Evolutionary conservation across 2,797 vertebrate species (phyloP).

Genomic region (Lacerta viridis): DNA sequence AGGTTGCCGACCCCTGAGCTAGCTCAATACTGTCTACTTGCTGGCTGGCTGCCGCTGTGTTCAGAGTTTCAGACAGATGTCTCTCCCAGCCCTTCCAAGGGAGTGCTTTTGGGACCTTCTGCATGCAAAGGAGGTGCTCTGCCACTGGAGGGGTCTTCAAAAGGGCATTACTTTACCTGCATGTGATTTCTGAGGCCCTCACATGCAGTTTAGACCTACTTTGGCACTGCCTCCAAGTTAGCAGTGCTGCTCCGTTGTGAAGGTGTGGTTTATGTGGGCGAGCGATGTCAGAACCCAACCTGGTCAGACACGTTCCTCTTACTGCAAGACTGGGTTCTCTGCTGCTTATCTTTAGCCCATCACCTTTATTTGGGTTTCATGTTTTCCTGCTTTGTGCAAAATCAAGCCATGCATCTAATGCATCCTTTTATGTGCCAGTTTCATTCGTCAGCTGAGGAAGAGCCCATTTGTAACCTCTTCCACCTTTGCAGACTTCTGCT

Average conservation of each 20-base stretch:
- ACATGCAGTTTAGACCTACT: neutral
- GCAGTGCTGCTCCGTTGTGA: neutral
- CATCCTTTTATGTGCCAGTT: neutral
- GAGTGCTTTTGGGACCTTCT: too few species aligned
- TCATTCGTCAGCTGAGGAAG: neutral
- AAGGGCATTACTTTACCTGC: neutral
- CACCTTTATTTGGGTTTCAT: neutral
- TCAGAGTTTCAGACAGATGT: neutral
- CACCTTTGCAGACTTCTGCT: constrained; percentile 22
- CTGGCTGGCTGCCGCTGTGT: too few species aligned
- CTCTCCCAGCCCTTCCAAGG: too few species aligned
- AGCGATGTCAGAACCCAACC: neutral
- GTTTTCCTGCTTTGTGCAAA: neutral
- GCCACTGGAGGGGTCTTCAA: neutral
- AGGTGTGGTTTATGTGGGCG: neutral
- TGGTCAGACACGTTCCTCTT: constrained; percentile 7
- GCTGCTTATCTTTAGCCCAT: constrained; percentile 20
- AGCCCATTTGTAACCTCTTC: neutral
- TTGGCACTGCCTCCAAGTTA: neutral
- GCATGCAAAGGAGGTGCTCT: too few species aligned
- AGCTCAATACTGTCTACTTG: too few species aligned
- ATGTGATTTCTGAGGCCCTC: neutral
- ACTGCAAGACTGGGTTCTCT: constrained; percentile 54
- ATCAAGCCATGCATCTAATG: rapidly evolving
- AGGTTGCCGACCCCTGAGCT: too few species aligned